Evolutionary conservation across 2,888 invertebrate species (phyloP).

Genomic region (Diarsia mendica): DNA sequence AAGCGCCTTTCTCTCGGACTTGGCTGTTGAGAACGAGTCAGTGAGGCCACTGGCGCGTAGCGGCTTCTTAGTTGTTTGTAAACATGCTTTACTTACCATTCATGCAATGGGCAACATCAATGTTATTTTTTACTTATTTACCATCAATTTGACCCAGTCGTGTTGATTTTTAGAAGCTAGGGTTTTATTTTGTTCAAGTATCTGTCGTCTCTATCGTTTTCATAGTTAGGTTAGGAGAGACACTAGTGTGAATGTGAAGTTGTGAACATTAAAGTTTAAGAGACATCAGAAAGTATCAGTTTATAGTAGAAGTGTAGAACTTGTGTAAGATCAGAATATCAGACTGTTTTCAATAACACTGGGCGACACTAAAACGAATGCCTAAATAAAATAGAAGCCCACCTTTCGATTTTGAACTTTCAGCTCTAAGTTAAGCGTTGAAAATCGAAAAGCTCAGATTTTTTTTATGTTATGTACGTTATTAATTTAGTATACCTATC

Average conservation of each 20-base stretch:
- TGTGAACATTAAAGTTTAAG: neutral
- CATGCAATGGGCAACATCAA: neutral
- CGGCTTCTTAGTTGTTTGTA: slow-evolving; percentile 77
- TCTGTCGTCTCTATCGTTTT: neutral
- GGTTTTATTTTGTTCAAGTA: neutral
- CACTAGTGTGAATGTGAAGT: too few relatives aligned
- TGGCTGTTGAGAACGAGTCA: slow-evolving; percentile 65
- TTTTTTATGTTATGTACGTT: neutral
- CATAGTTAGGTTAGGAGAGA: neutral
- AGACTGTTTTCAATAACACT: neutral
- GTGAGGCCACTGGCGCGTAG: slow-evolving; percentile 76
- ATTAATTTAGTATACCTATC: neutral
- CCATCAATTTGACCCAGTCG: neutral
- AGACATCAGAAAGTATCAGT: neutral
- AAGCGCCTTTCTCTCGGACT: slow-evolving; percentile 88
- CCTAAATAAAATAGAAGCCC: neutral
- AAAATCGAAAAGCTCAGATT: neutral
- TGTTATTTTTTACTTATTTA: neutral
- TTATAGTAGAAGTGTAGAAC: neutral
- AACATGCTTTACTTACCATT: slow-evolving; percentile 71
- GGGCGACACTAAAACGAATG: neutral
- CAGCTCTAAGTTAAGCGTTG: neutral
- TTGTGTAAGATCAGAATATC: neutral
- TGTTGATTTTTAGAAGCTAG: neutral
- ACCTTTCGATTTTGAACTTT: neutral